Percentiles rank a stretch among this genome's conserved stretches.
Evolutionary conservation across 2,113 vertebrate genomes (phyloP).

Genomic region (Etheostoma spectabile): DNA sequence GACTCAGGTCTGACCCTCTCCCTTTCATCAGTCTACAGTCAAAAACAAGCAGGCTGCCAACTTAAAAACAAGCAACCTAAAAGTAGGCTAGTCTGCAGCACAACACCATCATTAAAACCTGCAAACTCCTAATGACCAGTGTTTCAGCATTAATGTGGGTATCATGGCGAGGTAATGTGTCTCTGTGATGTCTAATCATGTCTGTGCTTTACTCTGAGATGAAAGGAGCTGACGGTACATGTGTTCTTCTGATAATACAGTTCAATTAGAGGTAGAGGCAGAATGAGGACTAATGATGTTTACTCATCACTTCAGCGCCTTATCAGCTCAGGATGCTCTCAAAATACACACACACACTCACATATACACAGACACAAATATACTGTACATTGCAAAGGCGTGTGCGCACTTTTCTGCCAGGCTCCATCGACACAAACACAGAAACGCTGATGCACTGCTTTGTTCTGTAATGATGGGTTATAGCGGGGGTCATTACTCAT

Average conservation of each 20-base stretch:
- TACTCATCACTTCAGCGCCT: constrained; percentile 50
- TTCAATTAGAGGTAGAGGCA: constrained; percentile 65
- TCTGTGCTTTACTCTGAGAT: constrained; percentile 62
- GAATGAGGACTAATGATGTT: constrained; percentile 73
- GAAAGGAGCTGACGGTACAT: constrained; percentile 67
- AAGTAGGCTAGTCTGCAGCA: constrained; percentile 43
- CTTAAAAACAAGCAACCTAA: constrained; percentile 46
- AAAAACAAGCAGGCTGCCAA: constrained; percentile 28
- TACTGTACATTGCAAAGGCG: constrained; percentile 1
- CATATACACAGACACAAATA: neutral
- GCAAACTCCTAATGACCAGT: constrained; percentile 53
- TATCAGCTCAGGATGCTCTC: constrained; percentile 38
- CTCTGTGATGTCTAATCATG: constrained; percentile 73
- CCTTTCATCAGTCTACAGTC: neutral
- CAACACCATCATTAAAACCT: constrained; percentile 47
- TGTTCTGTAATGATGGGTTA: constrained; percentile 33
- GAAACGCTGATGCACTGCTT: constrained; percentile 26
- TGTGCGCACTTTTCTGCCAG: neutral
- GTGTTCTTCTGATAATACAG: constrained; percentile 65
- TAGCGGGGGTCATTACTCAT: constrained; percentile 47
- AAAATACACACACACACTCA: constrained; percentile 21
- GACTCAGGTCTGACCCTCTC: neutral
- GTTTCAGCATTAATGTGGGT: constrained; percentile 59
- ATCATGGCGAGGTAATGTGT: constrained; percentile 64
- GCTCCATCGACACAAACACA: neutral